Conservation (phyloP, 2,113 vertebrate species). For the Gopherus flavomarginatus region DNA sequence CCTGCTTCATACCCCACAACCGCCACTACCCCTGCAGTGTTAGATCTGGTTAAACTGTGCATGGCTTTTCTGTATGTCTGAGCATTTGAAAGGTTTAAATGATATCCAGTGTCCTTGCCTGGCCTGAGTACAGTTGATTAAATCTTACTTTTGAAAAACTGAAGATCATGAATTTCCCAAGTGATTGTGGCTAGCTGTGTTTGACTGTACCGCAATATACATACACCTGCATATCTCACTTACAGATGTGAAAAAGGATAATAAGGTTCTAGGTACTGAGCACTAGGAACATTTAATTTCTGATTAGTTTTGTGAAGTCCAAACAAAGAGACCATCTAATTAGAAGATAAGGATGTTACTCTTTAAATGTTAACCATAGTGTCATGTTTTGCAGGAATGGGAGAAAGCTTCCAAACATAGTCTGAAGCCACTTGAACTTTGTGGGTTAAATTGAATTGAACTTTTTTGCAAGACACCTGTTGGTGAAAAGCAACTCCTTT, state of each 20-base stretch:
- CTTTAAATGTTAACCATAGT: slow-evolving; percentile 27
- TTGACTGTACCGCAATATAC: slow-evolving; percentile 16
- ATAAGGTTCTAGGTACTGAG: slow-evolving; percentile 43
- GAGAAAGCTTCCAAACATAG: not conserved
- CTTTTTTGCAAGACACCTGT: not conserved
- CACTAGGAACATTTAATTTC: slow-evolving; percentile 62
- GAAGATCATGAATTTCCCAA: slow-evolving; percentile 57
- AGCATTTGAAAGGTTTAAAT: slow-evolving; percentile 44
- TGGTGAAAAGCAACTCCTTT: not conserved
- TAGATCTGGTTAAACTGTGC: not conserved
- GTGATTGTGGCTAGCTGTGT: slow-evolving; percentile 41
- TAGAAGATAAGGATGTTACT: not conserved
- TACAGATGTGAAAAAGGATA: slow-evolving; percentile 47
- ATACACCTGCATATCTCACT: not conserved
- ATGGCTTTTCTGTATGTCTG: not conserved
- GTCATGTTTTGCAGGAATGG: not conserved
- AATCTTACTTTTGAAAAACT: slow-evolving; percentile 54
- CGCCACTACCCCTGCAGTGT: not conserved
- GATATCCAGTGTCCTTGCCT: slow-evolving; percentile 32
- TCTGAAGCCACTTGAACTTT: not conserved
- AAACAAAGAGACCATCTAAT: slow-evolving; percentile 4
- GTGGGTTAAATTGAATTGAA: not conserved
- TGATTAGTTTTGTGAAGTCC: not conserved
- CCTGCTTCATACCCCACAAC: not conserved
- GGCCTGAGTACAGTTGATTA: slow-evolving; percentile 52